phyloP scores from a whole-genome alignment of 2,113 vertebrate species.

The Mus musculus region DNA sequence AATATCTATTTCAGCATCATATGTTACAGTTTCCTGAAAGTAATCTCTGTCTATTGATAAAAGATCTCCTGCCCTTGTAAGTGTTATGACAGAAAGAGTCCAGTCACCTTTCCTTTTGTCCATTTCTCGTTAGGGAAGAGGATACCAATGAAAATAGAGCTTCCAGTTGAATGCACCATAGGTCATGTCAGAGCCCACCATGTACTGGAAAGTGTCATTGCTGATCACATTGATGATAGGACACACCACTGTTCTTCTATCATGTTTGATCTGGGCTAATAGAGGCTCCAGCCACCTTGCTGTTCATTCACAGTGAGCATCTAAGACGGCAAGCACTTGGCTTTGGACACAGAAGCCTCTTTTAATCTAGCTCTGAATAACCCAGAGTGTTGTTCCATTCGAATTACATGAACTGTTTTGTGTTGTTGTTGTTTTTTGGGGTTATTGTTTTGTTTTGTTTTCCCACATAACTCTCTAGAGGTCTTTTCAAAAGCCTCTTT shows the following conservation, averaged over 20 bases:
- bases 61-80: constrained; percentile 98
- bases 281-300: constrained; percentile 97
- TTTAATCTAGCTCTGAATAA: constrained; percentile 78
- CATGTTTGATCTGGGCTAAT: constrained; percentile 95
- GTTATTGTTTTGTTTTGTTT: constrained; percentile 85
- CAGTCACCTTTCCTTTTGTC: constrained; percentile 98
- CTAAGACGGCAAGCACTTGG: constrained; percentile 98
- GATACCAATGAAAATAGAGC: constrained; percentile 98
- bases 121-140: constrained; percentile 99
- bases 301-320: constrained; percentile 98
- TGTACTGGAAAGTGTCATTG: constrained; percentile 98
- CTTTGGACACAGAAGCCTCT: constrained; percentile 97
- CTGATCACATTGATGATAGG: constrained; percentile 99
- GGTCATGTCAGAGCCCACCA: constrained; percentile 99
- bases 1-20: constrained; percentile 90
- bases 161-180: constrained; percentile 99
- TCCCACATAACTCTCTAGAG: constrained; percentile 95
- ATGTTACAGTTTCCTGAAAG: constrained; percentile 98
- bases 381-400: constrained; percentile 98
- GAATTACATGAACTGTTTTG: constrained; percentile 91
- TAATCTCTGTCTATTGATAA: constrained; percentile 99
- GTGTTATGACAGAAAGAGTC: constrained; percentile 97
- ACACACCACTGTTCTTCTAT: constrained; percentile 95
- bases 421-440: too few relatives aligned
- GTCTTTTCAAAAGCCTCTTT: constrained; percentile 97